Evolutionary conservation across 2,888 invertebrate genomes (phyloP), one percentile per base, ranked within the genome.

Genomic region (Lasioglossum pauxillum): DNA sequence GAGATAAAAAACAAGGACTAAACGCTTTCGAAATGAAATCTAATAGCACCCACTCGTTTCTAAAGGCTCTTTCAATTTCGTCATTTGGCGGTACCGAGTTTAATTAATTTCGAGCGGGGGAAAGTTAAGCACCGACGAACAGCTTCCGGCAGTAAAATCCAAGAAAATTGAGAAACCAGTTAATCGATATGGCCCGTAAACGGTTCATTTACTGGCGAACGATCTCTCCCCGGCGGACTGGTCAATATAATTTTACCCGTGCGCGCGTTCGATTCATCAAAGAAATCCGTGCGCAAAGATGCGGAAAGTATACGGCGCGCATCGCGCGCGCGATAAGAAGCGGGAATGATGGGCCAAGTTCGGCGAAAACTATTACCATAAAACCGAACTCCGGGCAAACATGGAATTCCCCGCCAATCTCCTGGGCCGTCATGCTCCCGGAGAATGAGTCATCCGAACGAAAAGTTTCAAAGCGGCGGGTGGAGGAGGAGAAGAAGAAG

Each of bases 371-470:
- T 53, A 31, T n/a, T 19, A 31, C 41, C 41, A 10, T 69, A 44
- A 74, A 74, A 81, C 16, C 23, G 27, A 46, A 44, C 16, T 57
- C 35, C 8, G n/a, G n/a, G 31, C 80, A 80, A 53, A 23, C 44
- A 23, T 3, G 27, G n/a, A 75, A 69, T 53, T 16, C 60, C 10
- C 12, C 31, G 4, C 53, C n/a, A n/a, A 64, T 60, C n/a, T 16
- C n/a, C 31, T 7, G 16, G 27, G 27, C 8, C 60, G 31, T 82
- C 83, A 41, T 67, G 35, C 57, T 14, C 44, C 5, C 35, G 35
- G 53, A 23, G 44, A 44, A 38, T 27, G 84, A 76, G n/a, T 84
- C 83, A 73, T 72, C 57, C 53, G 16, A 16, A 27, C 67, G 16
- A 19, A 67, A 67, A 67, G 31, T 31, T 67, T 14, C 64, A 5